Conservation (phyloP, 2,113 vertebrate genomes). For the Nothocercus julius region DNA sequence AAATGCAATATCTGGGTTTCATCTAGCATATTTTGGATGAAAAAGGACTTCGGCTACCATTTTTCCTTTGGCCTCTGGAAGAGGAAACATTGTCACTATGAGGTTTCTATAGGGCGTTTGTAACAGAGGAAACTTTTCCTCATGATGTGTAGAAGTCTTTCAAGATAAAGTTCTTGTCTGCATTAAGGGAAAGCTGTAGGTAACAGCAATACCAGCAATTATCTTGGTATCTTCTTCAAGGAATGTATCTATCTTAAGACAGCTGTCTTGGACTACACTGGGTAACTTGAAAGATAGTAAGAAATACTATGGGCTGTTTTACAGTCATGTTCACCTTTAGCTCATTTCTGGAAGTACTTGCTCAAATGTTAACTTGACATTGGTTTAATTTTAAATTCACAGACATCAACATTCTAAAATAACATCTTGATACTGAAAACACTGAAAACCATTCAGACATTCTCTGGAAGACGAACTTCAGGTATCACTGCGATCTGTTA, state of each 20-base stretch:
- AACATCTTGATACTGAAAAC: not conserved
- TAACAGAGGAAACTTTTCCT: not conserved
- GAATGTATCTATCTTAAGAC: not conserved
- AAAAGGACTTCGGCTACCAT: not conserved
- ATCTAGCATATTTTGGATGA: not conserved
- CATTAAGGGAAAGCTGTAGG: not conserved
- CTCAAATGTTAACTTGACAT: not conserved
- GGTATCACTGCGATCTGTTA: not conserved
- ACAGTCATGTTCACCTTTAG: not conserved
- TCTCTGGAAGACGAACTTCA: not conserved
- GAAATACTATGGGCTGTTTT: not conserved
- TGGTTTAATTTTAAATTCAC: not conserved
- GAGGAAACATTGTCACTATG: not conserved
- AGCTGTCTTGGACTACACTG: not conserved
- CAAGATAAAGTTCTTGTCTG: not conserved
- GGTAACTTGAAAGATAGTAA: not conserved
- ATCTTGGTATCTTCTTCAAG: not conserved
- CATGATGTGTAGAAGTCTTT: not conserved
- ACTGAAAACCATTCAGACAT: not conserved
- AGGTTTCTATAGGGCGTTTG: not conserved
- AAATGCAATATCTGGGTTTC: not conserved
- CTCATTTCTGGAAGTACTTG: not conserved
- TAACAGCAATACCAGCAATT: not conserved
- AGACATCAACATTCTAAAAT: not conserved
- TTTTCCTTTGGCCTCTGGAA: not conserved